A percentile compares a stretch with the other conserved stretches of the same genome.
phyloP scores from a whole-genome alignment of 2,797 vertebrate genomes.

The Urophycis tenuis region DNA sequence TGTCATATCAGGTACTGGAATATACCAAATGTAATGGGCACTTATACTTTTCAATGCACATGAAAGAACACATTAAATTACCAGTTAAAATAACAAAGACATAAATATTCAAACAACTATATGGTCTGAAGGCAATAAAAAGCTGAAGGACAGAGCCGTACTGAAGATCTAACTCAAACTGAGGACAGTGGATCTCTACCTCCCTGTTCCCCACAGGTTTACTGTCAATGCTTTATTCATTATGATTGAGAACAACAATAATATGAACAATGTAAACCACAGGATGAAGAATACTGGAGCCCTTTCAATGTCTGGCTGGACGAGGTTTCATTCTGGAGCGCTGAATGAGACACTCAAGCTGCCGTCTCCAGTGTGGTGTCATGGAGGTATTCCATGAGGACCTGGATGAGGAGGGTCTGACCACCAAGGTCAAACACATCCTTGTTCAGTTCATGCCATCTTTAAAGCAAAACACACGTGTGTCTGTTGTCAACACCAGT shows the following conservation, averaged over 20 bases:
- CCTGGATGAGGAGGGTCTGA: neutral
- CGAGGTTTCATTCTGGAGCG: neutral
- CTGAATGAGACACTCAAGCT: neutral
- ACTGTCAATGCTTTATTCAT: neutral
- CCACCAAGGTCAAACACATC: neutral
- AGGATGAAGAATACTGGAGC: neutral
- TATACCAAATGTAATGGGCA: slow-evolving; percentile 44
- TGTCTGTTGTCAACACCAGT: neutral
- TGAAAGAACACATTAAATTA: slow-evolving; percentile 55
- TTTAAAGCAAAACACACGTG: neutral
- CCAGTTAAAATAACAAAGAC: slow-evolving; percentile 10
- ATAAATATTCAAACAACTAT: slow-evolving; percentile 8
- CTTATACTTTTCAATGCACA: slow-evolving; percentile 58
- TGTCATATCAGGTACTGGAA: slow-evolving; percentile 20
- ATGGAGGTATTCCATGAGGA: neutral
- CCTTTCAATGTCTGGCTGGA: neutral
- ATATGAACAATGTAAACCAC: neutral
- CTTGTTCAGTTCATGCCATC: neutral
- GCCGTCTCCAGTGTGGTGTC: neutral
- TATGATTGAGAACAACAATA: neutral
- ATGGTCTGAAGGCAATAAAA: slow-evolving; percentile 20
- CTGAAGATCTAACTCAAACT: neutral
- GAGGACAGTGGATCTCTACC: neutral
- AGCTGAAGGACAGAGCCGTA: slow-evolving; percentile 5
- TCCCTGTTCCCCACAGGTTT: neutral